phyloP scores from a whole-genome alignment of 2,888 invertebrate genomes.

The Drosophila kambysellisi region DNA sequence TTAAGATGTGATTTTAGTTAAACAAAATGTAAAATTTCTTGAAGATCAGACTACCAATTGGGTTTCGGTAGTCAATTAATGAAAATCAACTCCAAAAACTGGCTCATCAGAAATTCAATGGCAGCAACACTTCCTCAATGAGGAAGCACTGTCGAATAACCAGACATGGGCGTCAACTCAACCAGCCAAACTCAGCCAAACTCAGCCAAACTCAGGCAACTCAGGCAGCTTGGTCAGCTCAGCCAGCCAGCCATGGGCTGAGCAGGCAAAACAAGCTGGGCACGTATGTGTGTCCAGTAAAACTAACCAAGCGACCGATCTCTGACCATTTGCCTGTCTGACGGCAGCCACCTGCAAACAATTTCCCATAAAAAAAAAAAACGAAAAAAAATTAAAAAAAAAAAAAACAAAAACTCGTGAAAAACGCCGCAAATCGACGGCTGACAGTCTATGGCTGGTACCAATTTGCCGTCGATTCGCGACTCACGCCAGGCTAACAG shows the following conservation, averaged over 20 bases:
- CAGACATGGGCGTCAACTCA: slow-evolving; percentile 40
- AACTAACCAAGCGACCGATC: slow-evolving; percentile 45
- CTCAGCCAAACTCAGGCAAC: slow-evolving; percentile 12
- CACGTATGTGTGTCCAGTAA: slow-evolving; percentile 10
- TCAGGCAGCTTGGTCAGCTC: neutral
- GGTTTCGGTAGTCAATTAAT: slow-evolving; percentile 4
- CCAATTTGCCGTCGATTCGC: slow-evolving; percentile 80
- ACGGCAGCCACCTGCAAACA: slow-evolving; percentile 75
- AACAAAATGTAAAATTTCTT: neutral
- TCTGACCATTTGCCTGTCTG: slow-evolving; percentile 56
- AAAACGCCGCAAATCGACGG: slow-evolving; percentile 80
- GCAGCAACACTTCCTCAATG: slow-evolving; percentile 56
- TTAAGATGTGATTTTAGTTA: neutral
- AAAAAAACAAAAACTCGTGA: slow-evolving; percentile 56
- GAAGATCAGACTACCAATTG: slow-evolving; percentile 26
- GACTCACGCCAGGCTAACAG: slow-evolving; percentile 59
- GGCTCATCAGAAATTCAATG: slow-evolving; percentile 53
- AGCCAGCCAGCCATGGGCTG: slow-evolving; percentile 19
- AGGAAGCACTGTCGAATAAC: slow-evolving; percentile 33
- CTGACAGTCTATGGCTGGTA: slow-evolving; percentile 77
- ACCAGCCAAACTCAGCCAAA: slow-evolving; percentile 22
- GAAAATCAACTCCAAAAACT: slow-evolving; percentile 16
- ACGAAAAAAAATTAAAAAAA: slow-evolving; percentile 4
- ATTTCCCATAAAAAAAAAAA: slow-evolving; percentile 59
- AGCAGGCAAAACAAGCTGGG: slow-evolving; percentile 8